These are phyloP conservation scores for Rhagoletis pomonella DNA, from an alignment of 1,140 invertebrate species.

Conservation along the genomic window DNA sequence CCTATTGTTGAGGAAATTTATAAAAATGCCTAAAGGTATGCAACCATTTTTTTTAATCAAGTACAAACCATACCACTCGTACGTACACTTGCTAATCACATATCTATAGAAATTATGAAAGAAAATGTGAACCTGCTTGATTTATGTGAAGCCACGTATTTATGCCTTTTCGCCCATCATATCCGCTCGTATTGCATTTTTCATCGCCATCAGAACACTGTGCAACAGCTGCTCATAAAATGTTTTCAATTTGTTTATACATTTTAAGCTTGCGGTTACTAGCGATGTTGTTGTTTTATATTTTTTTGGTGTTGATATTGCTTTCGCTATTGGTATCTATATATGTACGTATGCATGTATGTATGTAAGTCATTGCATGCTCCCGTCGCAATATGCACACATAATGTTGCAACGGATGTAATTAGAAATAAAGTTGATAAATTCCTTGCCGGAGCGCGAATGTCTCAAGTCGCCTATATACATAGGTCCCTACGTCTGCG, in stretches of 20 bases:
- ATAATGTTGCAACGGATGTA: slow-evolving; percentile 38
- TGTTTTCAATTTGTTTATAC: not conserved
- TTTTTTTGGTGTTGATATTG: not conserved
- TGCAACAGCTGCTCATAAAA: not conserved
- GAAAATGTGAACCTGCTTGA: too few relatives aligned
- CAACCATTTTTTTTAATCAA: too few relatives aligned
- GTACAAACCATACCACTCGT: too few relatives aligned
- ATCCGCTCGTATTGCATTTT: too few relatives aligned
- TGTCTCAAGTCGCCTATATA: too few relatives aligned
- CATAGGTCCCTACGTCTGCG: not conserved
- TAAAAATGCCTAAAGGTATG: too few relatives aligned
- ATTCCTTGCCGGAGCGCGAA: not conserved
- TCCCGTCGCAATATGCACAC: not conserved
- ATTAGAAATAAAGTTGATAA: slow-evolving; percentile 34
- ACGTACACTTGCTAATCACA: too few relatives aligned
- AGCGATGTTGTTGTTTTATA: not conserved
- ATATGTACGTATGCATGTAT: not conserved
- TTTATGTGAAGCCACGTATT: too few relatives aligned
- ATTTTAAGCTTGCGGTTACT: slow-evolving; percentile 9
- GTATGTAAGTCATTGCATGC: not conserved
- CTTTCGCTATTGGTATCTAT: not conserved
- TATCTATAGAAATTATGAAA: too few relatives aligned
- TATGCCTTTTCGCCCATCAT: too few relatives aligned
- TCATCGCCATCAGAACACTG: not conserved
- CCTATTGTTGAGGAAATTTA: too few relatives aligned